phyloP scores from a whole-genome alignment of 2,888 invertebrate species.

The Pherbina coryleti region DNA sequence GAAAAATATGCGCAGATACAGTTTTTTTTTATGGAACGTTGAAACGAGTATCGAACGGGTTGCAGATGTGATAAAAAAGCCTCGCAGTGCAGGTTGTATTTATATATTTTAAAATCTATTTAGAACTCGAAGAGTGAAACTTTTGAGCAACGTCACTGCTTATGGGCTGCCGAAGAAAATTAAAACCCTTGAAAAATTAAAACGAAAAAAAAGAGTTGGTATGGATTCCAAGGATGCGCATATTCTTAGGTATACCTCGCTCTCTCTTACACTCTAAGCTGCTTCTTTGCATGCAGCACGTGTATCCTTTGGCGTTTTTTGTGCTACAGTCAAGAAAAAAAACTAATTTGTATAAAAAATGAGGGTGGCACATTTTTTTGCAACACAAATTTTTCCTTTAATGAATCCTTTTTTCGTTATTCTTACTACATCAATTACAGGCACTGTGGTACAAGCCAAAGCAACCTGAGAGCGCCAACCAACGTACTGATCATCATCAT shows the following conservation, averaged over 20 bases:
- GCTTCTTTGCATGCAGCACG: background rate
- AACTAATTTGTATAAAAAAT: constrained; percentile 41
- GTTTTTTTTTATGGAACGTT: background rate
- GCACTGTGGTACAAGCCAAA: background rate
- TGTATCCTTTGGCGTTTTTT: constrained; percentile 3
- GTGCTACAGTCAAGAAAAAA: constrained; percentile 3
- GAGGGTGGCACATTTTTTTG: constrained; percentile 49
- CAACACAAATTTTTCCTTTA: constrained; percentile 24
- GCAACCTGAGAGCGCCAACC: background rate
- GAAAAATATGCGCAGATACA: constrained; percentile 63
- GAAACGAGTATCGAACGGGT: constrained; percentile 12
- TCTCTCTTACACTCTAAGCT: background rate
- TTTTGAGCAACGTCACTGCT: background rate
- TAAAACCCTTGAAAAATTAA: background rate
- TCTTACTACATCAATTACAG: constrained; percentile 20
- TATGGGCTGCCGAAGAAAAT: background rate
- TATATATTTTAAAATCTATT: background rate
- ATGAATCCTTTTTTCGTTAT: constrained; percentile 45
- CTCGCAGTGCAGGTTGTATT: background rate
- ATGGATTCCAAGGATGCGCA: constrained; percentile 4
- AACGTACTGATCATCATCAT: background rate
- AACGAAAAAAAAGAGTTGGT: constrained; percentile 1
- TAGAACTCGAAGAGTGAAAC: too few species aligned
- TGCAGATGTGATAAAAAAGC: background rate
- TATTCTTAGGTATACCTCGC: background rate